phyloP scores from a whole-genome alignment of 1,140 invertebrate genomes.

The Drosophila tristis region DNA sequence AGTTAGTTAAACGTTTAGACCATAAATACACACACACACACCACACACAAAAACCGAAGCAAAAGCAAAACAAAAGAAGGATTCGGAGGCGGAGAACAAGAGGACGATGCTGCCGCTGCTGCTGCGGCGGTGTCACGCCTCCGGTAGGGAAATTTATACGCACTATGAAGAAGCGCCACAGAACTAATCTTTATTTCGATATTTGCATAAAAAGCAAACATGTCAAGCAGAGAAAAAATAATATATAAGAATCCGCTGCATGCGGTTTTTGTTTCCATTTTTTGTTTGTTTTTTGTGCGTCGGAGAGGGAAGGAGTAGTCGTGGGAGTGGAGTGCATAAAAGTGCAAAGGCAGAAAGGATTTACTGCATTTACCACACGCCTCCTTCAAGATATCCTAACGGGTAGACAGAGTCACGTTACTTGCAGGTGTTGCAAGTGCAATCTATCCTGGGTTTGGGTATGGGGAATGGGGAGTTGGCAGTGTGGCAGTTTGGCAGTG shows the following conservation, averaged over 20 bases:
- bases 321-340: constrained; percentile 54
- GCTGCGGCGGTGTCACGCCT: constrained; percentile 25
- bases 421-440: constrained; percentile 81
- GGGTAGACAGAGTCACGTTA: constrained; percentile 75
- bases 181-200: constrained; percentile 80
- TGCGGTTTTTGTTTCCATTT: constrained; percentile 28
- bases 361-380: constrained; percentile 62
- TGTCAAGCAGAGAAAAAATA: constrained; percentile 53
- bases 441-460: constrained; percentile 65
- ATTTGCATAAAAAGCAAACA: constrained; percentile 78
- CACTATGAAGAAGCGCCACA: constrained; percentile 4
- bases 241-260: constrained; percentile 25
- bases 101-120: neutral
- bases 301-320: neutral
- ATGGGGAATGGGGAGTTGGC: constrained; percentile 1
- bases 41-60: constrained; percentile 2
- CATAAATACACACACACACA: constrained; percentile 61
- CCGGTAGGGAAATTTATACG: constrained; percentile 58
- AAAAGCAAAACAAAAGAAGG: constrained; percentile 16
- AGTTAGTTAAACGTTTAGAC: constrained; percentile 78
- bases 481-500: constrained; percentile 5
- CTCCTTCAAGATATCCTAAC: constrained; percentile 38
- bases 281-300: constrained; percentile 5
- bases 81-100: no score
- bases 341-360: constrained; percentile 64